Evolutionary conservation across 2,797 vertebrate species (phyloP).

Genomic region (Luscinia megarhynchos): DNA sequence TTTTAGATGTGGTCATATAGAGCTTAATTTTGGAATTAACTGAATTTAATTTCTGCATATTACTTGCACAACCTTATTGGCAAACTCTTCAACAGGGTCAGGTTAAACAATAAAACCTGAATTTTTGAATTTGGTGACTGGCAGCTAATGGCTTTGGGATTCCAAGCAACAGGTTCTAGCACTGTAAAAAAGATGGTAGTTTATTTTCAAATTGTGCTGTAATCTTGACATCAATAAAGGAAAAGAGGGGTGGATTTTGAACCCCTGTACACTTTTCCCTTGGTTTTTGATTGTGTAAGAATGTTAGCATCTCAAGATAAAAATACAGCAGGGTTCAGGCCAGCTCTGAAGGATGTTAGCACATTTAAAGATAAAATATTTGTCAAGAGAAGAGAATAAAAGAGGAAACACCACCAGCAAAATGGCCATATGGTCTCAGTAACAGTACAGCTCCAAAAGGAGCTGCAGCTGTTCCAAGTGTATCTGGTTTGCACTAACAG

Average conservation of each 20-base stretch:
- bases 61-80: neutral
- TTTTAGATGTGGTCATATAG: neutral
- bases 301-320: conserved; percentile 2
- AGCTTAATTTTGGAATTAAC: neutral
- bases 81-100: neutral
- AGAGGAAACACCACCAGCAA: conserved; percentile 48
- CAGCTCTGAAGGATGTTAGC: conserved; percentile 48
- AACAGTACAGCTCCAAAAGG: conserved; percentile 47
- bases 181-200: neutral
- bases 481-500: conserved; percentile 59
- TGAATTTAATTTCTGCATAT: neutral
- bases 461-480: conserved; percentile 68
- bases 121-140: neutral
- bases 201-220: conserved; percentile 17
- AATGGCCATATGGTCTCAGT: conserved; percentile 70
- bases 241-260: neutral
- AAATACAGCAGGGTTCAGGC: conserved; percentile 22
- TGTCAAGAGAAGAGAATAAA: conserved; percentile 58
- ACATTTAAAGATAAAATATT: conserved; percentile 61
- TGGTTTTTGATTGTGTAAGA: neutral
- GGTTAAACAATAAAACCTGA: neutral
- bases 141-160: neutral
- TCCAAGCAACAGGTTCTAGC: neutral
- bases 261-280: neutral
- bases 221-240: neutral